Percentiles rank a stretch among this genome's conserved stretches.
Conservation (phyloP, 2,113 vertebrate genomes). For the Strix aluco region DNA sequence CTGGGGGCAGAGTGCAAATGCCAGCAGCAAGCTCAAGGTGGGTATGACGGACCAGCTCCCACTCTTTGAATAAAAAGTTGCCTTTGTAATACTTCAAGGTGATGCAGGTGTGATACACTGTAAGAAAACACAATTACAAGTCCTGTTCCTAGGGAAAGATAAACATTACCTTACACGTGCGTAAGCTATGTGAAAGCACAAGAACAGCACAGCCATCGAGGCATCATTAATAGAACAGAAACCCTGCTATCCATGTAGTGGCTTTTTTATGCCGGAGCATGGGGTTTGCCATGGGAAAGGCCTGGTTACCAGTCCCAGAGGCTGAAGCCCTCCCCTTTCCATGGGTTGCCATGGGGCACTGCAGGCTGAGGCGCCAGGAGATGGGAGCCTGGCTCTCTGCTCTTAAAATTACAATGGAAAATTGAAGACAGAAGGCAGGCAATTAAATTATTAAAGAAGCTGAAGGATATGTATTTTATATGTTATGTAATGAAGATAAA, state of each 20-base stretch:
- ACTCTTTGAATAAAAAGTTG: neutral
- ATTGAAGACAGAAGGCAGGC: neutral
- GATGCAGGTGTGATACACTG: neutral
- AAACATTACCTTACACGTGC: neutral
- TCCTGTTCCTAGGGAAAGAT: neutral
- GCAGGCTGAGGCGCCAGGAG: accelerated
- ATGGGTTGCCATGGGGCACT: neutral
- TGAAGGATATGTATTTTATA: neutral
- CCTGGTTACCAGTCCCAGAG: neutral
- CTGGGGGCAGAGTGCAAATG: neutral
- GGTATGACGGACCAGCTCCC: neutral
- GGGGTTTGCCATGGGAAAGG: neutral
- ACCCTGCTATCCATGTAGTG: neutral
- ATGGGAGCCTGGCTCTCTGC: accelerated
- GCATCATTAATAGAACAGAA: neutral
- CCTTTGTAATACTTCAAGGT: neutral
- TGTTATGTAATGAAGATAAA: neutral
- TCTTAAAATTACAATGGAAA: neutral
- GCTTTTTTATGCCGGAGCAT: accelerated
- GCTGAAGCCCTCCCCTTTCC: neutral
- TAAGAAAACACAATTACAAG: neutral
- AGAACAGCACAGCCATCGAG: neutral
- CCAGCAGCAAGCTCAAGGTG: neutral
- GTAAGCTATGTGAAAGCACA: neutral
- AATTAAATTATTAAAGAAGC: neutral